phyloP scores from a whole-genome alignment of 2,797 vertebrate genomes.

The Octomys mimax region DNA sequence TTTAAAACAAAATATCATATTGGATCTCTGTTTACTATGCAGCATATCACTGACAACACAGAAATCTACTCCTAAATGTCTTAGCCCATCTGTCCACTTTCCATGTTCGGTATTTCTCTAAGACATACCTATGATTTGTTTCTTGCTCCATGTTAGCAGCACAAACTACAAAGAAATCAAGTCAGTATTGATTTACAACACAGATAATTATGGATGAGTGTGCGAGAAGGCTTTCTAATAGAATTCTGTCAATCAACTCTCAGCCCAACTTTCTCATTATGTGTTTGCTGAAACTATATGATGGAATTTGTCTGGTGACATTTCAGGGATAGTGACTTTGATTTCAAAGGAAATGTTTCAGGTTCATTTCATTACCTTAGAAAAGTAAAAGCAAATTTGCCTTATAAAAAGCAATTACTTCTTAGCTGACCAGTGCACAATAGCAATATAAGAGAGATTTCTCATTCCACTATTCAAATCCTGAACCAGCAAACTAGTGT shows the following conservation, averaged over 20 bases:
- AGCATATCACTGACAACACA: background rate
- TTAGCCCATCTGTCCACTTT: background rate
- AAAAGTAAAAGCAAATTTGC: slow-evolving; percentile 99
- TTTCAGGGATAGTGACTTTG: slow-evolving; percentile 94
- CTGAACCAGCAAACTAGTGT: slow-evolving; percentile 91
- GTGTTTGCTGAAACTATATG: slow-evolving; percentile 94
- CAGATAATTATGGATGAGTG: slow-evolving; percentile 92
- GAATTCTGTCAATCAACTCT: slow-evolving; percentile 96
- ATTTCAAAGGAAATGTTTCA: slow-evolving; percentile 95
- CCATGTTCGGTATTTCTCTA: slow-evolving; percentile 22
- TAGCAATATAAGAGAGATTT: slow-evolving; percentile 92
- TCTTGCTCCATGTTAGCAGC: slow-evolving; percentile 62
- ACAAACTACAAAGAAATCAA: slow-evolving; percentile 89
- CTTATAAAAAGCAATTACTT: slow-evolving; percentile 99
- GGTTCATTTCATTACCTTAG: slow-evolving; percentile 98
- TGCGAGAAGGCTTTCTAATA: slow-evolving; percentile 93
- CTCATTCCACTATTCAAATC: slow-evolving; percentile 92
- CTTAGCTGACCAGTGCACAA: slow-evolving; percentile 95
- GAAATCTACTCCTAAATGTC: background rate
- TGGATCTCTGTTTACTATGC: background rate
- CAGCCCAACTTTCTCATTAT: slow-evolving; percentile 90
- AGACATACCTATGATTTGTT: slow-evolving; percentile 52
- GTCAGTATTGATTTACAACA: slow-evolving; percentile 90
- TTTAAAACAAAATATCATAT: background rate
- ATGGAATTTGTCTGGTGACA: slow-evolving; percentile 95